Evolutionary conservation across 2,888 invertebrate genomes (phyloP), one percentile per base, ranked within the genome.

Genomic region (Liodrosophila aerea): DNA sequence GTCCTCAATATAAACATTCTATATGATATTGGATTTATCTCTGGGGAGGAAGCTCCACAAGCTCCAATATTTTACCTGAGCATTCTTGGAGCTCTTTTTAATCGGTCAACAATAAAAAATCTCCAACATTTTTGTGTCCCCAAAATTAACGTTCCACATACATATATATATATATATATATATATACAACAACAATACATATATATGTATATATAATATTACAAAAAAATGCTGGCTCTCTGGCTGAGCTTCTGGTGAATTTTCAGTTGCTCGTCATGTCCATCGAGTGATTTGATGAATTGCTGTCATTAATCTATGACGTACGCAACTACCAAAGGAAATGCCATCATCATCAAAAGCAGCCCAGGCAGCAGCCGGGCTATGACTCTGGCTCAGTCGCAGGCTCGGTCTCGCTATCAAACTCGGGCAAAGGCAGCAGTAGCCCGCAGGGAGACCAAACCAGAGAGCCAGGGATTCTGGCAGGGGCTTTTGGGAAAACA

Each of bases 231-330:
- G 62, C 64, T 71, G 51, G 56, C 70, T 82, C 69, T 66, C 70
- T 74, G 73, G 37, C 69, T 56, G 71, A 16, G 16, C 73, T 76
- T 72, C 81, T 59, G 50, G 61, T 76, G 86, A 84, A 84, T 77
- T 87, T 81, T 86, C 64, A 77, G 80, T 64, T 81, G 74, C 78
- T 88, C 88, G 87, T 88, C 87, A 88, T 90, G 89, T 90, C 89
- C 89, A 90, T 90, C 90, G 89, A 89, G 87, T 89, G 89, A 89
- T 89, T 89, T 89, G 89, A 89, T 88, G 88, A 84, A 89, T 89
- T 87, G 87, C 82, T 80, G 87, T 85, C 90, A 90, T 90, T 90
- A 90, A 90, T 90, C 90, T 90, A 90, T 90, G 90, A 90, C 90
- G 90, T 89, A 88, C 89, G 88, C 89, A 89, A 88, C 89, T 90